phyloP scores from a whole-genome alignment of 2,888 invertebrate genomes.

The Sisyra terminalis region DNA sequence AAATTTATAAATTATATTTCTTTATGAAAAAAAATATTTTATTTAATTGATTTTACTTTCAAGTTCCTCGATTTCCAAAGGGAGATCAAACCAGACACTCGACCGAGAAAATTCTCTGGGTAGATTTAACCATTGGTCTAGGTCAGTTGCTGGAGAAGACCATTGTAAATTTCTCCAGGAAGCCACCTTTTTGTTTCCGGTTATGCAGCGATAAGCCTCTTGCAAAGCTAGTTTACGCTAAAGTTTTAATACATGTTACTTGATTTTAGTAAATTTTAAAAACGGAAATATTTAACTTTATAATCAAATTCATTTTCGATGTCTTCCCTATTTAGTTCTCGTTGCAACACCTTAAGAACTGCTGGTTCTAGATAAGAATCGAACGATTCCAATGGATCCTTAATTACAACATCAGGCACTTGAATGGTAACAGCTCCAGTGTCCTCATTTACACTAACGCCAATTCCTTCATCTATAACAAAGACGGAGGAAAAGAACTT shows the following conservation, averaged over 20 bases:
- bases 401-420: conserved; percentile 4
- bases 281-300: conserved; percentile 29
- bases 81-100: conserved; percentile 58
- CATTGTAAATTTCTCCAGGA: background rate
- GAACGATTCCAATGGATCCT: conserved; percentile 13
- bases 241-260: conserved; percentile 13
- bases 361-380: conserved; percentile 38
- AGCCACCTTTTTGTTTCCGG: conserved; percentile 14
- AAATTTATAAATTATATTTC: conserved; percentile 9
- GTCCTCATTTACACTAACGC: conserved; percentile 16
- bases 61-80: conserved; percentile 43
- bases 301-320: conserved; percentile 52
- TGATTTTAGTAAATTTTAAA: background rate
- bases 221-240: conserved; percentile 49
- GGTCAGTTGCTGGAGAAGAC: conserved; percentile 26
- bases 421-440: background rate
- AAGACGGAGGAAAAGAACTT: background rate
- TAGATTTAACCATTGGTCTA: conserved; percentile 44
- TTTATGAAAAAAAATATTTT: background rate
- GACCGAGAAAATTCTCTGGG: conserved; percentile 61
- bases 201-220: conserved; percentile 44
- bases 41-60: conserved; percentile 21
- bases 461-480: conserved; percentile 10
- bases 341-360: conserved; percentile 43
- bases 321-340: conserved; percentile 48